Conservation (phyloP, 2,888 invertebrate species). For the Lobophora halterata region DNA sequence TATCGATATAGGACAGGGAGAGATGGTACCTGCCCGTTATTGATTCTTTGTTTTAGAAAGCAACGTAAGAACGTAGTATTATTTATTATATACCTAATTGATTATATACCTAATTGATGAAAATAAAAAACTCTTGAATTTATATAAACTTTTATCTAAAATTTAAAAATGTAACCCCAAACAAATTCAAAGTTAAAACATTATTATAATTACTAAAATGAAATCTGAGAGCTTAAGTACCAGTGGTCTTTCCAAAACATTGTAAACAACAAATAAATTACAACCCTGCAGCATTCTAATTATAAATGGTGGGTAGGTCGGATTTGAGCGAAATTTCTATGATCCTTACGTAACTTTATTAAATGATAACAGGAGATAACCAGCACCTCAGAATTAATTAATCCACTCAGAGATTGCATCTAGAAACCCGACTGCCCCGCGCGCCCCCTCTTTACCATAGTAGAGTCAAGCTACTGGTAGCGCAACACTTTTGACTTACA, state of each 20-base stretch:
- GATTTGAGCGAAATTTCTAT: constrained; percentile 54
- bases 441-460: constrained; percentile 42
- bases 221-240: too few species aligned
- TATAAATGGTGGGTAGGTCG: constrained; percentile 9
- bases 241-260: not conserved
- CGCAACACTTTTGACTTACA: not conserved
- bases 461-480: not conserved
- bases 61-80: too few species aligned
- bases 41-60: too few species aligned
- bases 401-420: constrained; percentile 81
- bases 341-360: constrained; percentile 73
- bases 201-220: too few species aligned
- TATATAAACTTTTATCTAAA: too few species aligned
- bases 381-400: constrained; percentile 81
- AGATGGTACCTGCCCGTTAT: too few species aligned
- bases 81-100: too few species aligned
- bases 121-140: too few species aligned
- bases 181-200: too few species aligned
- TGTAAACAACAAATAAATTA: constrained; percentile 5
- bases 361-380: constrained; percentile 80
- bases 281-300: constrained; percentile 1
- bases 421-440: constrained; percentile 62
- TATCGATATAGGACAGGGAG: too few species aligned
- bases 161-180: too few species aligned
- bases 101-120: too few species aligned